Evolutionary conservation across 2,888 invertebrate genomes (phyloP), one percentile per base, ranked within the genome.

Genomic region (Perizoma affinitatum): DNA sequence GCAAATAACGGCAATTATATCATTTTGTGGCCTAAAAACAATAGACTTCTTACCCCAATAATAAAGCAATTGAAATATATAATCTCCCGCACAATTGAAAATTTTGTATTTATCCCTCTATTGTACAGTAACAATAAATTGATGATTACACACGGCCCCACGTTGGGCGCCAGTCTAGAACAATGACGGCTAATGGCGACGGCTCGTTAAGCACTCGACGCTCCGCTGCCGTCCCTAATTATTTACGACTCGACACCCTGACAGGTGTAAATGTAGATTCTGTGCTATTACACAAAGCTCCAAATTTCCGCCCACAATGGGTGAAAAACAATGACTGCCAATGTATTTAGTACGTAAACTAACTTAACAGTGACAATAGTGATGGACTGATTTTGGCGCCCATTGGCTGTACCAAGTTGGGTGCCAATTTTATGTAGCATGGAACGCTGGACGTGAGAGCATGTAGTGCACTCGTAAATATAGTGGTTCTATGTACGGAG

Each of bases 131-230:
- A 49, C 65, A 65, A 69, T 63, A 54, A 61, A 54, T 54, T 59
- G 57, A 60, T 67, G 59, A 66, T 70, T 73, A 73, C 77, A 59
- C 46, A 54, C 53, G n/a, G 65, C 49, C 50, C 80, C 83, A 76
- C 75, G 83, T 74, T 77, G 86, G 84, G 86, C 82, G 83, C 83
- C 84, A 82, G 55, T 60, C 8, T 49, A 60, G 62, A 73, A 89
- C 88, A 89, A 88, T 86, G 74, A 63, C 70, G 59, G 69, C 86
- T 89, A 89, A 88, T 88, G 86, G 83, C 81, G 65, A 42, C 75
- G 80, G 73, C 78, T 84, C 79, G 82, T 86, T 83, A 83, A 73
- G 75, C 80, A 72, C 86, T 83, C 72, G 58, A 77, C 71, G 57
- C 62, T 60, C 58, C 46, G 54, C 58, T 54, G 55, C 38, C 56